These are phyloP conservation scores for Tiaroga cobitis DNA, from an alignment of 2,797 vertebrate species.

Conservation along the genomic window DNA sequence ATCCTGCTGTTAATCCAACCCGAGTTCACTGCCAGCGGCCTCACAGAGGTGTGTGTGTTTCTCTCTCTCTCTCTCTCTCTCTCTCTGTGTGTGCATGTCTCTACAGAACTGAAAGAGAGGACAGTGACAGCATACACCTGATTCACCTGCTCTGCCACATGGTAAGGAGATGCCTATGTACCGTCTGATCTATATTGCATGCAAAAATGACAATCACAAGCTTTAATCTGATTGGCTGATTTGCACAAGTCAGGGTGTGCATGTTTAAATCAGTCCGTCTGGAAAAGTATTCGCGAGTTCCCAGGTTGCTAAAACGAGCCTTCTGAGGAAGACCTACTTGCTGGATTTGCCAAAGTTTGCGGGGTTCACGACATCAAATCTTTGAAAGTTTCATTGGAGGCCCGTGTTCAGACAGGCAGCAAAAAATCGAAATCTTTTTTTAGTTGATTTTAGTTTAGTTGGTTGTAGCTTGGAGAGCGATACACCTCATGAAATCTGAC, in stretches of 20 bases:
- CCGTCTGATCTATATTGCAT: slow-evolving; percentile 15
- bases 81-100: neutral
- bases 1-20: slow-evolving; percentile 81
- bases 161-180: neutral
- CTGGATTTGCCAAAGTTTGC: slow-evolving; percentile 18
- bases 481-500: neutral
- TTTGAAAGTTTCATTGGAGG: slow-evolving; percentile 13
- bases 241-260: slow-evolving; percentile 11
- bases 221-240: slow-evolving; percentile 23
- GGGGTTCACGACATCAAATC: slow-evolving; percentile 3
- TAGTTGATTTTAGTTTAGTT: neutral
- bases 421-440: neutral
- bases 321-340: slow-evolving; percentile 43
- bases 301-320: slow-evolving; percentile 20
- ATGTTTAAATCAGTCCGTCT: slow-evolving; percentile 21
- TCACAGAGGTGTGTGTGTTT: slow-evolving; percentile 64
- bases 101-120: slow-evolving; percentile 16
- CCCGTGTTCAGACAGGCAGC: neutral
- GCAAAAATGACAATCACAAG: slow-evolving; percentile 8
- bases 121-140: slow-evolving; percentile 21
- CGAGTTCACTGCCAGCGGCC: slow-evolving; percentile 77
- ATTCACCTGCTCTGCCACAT: slow-evolving; percentile 24
- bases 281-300: slow-evolving; percentile 9
- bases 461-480: neutral
- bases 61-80: slow-evolving; percentile 2